Evolutionary conservation across 2,797 vertebrate genomes (phyloP).

Genomic region (Buphagus erythrorhynchus): DNA sequence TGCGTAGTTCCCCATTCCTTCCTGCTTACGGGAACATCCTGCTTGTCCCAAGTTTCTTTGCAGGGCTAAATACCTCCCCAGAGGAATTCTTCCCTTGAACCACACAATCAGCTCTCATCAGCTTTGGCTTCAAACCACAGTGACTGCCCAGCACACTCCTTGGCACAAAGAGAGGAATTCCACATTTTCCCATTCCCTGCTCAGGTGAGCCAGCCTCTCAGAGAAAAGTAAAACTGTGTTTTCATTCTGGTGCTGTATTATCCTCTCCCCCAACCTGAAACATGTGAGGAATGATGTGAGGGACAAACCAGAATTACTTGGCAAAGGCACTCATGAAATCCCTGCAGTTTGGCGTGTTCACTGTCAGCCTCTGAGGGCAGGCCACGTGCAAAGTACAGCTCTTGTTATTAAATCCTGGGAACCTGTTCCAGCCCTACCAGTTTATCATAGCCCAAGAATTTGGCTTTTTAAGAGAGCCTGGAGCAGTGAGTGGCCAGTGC

Average conservation of each 20-base stretch:
- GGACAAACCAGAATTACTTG: neutral
- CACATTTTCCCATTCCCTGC: neutral
- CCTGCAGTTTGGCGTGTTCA: rapidly evolving
- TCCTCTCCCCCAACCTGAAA: neutral
- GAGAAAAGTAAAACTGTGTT: neutral
- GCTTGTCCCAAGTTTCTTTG: constrained; percentile 77
- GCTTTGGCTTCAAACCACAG: constrained; percentile 80
- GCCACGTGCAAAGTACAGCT: neutral
- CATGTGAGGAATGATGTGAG: neutral
- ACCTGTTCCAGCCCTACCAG: neutral
- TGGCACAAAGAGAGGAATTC: constrained; percentile 73
- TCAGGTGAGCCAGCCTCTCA: neutral
- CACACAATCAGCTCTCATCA: constrained; percentile 73
- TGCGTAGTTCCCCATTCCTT: constrained; percentile 87
- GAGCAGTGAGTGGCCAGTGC: neutral
- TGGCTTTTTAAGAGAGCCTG: neutral
- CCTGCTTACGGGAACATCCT: constrained; percentile 83
- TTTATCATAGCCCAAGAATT: neutral
- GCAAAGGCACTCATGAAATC: neutral
- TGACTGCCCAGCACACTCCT: constrained; percentile 79
- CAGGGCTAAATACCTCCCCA: constrained; percentile 77
- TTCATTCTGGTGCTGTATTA: neutral
- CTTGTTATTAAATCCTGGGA: neutral
- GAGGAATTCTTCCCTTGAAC: constrained; percentile 79
- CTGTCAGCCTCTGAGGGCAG: neutral